Percentiles rank a stretch among this genome's conserved stretches.
phyloP scores from a whole-genome alignment of 2,888 invertebrate species.

The Meiosimyza platycephala region DNA sequence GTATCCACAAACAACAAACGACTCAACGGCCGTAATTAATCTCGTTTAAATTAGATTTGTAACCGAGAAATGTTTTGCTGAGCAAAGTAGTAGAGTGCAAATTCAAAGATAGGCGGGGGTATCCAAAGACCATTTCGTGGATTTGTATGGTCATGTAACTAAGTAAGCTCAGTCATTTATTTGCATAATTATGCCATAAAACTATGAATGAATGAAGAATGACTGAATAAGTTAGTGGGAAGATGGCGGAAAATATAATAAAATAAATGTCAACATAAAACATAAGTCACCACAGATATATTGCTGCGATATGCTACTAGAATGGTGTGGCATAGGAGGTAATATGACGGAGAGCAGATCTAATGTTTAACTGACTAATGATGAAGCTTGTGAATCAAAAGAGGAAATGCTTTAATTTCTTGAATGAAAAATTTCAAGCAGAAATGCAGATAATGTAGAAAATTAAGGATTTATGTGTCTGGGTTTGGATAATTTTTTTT shows the following conservation, averaged over 20 bases:
- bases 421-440: no score
- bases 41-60: conserved; percentile 38
- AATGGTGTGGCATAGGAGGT: no score
- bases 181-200: conserved; percentile 35
- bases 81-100: conserved; percentile 18
- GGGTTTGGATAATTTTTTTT: no score
- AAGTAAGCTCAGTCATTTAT: conserved; percentile 26
- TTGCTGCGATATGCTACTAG: not conserved
- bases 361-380: no score
- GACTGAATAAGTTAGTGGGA: conserved; percentile 3
- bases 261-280: conserved; percentile 13
- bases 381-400: no score
- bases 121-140: not conserved
- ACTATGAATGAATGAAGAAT: conserved; percentile 23
- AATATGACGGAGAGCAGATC: no score
- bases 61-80: conserved; percentile 7
- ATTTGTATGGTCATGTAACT: not conserved
- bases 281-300: conserved; percentile 17
- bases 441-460: no score
- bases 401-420: no score
- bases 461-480: no score
- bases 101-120: no score
- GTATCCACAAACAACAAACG: conserved; percentile 22
- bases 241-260: conserved; percentile 18
- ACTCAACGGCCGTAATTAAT: conserved; percentile 39